These are phyloP conservation scores for Chymomyza procnemis DNA, from an alignment of 2,888 invertebrate genomes.

Conservation along the genomic window DNA sequence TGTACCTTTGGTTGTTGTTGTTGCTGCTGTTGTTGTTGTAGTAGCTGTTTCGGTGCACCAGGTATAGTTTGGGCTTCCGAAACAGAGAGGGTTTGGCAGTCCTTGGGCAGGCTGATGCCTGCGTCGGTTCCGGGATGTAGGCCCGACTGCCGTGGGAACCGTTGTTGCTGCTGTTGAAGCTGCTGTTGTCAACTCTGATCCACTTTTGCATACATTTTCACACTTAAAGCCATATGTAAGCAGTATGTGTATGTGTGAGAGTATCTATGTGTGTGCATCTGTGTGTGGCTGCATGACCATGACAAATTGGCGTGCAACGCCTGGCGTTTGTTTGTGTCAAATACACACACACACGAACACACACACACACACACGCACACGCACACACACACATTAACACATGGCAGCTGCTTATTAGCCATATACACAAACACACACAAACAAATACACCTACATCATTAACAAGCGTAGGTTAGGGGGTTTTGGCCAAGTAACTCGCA, in stretches of 20 bases:
- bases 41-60: no score
- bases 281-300: conserved; percentile 21
- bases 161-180: conserved; percentile 14
- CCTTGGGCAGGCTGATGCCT: no score
- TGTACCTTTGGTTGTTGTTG: conserved; percentile 14
- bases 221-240: conserved; percentile 34
- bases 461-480: no score
- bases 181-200: conserved; percentile 33
- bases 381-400: conserved; percentile 10
- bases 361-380: not conserved
- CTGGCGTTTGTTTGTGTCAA: conserved; percentile 26
- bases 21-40: conserved; percentile 20
- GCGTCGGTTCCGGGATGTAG: no score
- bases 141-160: no score
- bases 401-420: conserved; percentile 53
- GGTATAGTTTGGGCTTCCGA: no score
- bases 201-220: conserved; percentile 49
- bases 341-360: conserved; percentile 6
- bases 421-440: conserved; percentile 22
- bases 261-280: conserved; percentile 13
- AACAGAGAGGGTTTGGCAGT: no score
- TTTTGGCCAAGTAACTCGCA: no score
- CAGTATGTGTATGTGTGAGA: conserved; percentile 3
- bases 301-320: conserved; percentile 43
- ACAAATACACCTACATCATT: not conserved